A percentile compares a stretch with the other conserved stretches of the same genome.
phyloP scores from a whole-genome alignment of 2,888 invertebrate species.

The Aporophyla nigra region DNA sequence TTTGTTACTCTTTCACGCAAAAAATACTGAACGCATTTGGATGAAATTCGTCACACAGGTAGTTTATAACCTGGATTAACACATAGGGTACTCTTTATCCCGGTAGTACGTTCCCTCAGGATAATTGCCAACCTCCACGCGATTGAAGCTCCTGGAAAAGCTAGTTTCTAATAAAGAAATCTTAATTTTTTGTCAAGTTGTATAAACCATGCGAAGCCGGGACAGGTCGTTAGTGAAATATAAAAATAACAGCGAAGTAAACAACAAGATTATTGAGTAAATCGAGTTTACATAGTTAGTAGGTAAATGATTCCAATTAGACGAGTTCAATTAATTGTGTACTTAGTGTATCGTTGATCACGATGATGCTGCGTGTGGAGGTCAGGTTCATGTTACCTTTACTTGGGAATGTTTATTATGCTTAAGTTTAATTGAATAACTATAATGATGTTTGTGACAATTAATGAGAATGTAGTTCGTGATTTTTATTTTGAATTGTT shows the following conservation, averaged over 20 bases:
- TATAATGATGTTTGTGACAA: constrained; percentile 5
- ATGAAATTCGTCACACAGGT: too few species aligned
- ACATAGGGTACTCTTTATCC: too few species aligned
- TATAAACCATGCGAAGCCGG: background rate
- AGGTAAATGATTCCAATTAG: constrained; percentile 50
- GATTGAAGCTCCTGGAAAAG: too few species aligned
- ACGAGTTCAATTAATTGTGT: constrained; percentile 35
- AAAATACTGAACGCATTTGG: too few species aligned
- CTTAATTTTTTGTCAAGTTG: background rate
- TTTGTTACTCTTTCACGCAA: too few species aligned
- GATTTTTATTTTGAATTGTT: background rate
- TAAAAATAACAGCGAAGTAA: constrained; percentile 43
- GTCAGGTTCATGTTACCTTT: constrained; percentile 36
- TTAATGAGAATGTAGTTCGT: background rate
- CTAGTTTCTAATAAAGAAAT: background rate
- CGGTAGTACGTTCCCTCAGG: too few species aligned
- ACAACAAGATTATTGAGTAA: constrained; percentile 44
- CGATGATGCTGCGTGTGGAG: constrained; percentile 40
- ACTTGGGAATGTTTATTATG: constrained; percentile 14
- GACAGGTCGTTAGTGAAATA: background rate
- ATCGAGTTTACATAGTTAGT: constrained; percentile 19
- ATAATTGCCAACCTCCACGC: too few species aligned
- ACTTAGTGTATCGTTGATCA: constrained; percentile 30
- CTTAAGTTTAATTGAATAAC: background rate
- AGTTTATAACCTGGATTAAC: too few species aligned